Base-by-base conservation (phyloP, 2,888 invertebrate genomes). In the Noctuana brunneofusca region DNA sequence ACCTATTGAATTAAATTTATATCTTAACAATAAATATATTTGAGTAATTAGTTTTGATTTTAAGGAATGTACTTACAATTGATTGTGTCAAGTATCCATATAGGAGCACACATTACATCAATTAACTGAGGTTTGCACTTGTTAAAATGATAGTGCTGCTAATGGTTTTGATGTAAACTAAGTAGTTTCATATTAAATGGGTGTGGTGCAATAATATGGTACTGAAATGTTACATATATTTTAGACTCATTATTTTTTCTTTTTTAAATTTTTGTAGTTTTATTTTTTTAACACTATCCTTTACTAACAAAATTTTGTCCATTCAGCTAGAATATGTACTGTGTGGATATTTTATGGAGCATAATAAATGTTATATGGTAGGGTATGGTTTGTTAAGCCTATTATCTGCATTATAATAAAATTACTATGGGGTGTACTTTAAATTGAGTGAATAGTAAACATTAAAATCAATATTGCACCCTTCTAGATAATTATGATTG, bases 1-100 rank as follows among this genome's bases (percentile, higher is more conserved):
- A 81, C 83, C 82, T 82, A 87, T 87, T 85, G 82, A 85, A 85
- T 81, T 81, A 81, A 83, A 76, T 80, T 82, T 84, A 60, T 58
- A 58, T 63, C 63, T 53, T 68, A 68, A 70, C 64, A 66, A 65
- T 71, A 63, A 65, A 65, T 68, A 64, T 65, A 64, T 66, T 65
- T 55, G 62, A 54, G 66, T 68, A 63, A 68, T 68, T 68, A 69
- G 67, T 69, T 73, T 71, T 68, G 64, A 64, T 66, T 69, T 67
- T 67, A 64, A 62, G 69, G 32, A 43, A 73, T 79, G 76, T 80
- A 80, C 78, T 80, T 83, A 82, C 73, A 69, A 66, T 72, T 74
- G 66, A 68, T 66, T 70, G 69, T 63, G 66, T 68, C 58, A 69
- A 71, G 73, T 69, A 66, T 72, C 72, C 73, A 77, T 80, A 73